These are phyloP conservation scores for Betta splendens DNA, from an alignment of 2,797 vertebrate species.

Conservation along the genomic window DNA sequence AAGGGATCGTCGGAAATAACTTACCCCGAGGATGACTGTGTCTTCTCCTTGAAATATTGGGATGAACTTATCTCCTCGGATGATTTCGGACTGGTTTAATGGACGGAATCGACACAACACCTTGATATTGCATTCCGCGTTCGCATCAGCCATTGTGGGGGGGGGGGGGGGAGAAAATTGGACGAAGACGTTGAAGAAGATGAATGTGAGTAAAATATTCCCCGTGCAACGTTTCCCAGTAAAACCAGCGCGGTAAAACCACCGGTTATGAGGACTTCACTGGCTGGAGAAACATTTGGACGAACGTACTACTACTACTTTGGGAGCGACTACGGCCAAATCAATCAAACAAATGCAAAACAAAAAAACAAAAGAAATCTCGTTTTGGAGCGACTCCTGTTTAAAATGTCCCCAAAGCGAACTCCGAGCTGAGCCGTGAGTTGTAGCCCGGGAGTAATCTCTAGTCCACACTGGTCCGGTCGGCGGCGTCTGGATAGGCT, in stretches of 20 bases:
- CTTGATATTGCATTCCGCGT: conserved; percentile 94
- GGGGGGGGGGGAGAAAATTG: conserved; percentile 29
- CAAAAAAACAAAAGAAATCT: conserved; percentile 10
- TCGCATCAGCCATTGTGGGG: conserved; percentile 90
- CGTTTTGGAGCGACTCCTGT: conserved; percentile 13
- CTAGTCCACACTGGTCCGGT: conserved; percentile 63
- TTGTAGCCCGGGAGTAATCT: conserved; percentile 48
- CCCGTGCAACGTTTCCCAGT: conserved; percentile 19
- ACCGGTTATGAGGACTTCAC: conserved; percentile 37
- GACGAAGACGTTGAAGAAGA: conserved; percentile 31
- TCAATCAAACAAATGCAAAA: conserved; percentile 27
- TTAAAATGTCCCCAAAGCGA: conserved; percentile 22
- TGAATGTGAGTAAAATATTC: conserved; percentile 18
- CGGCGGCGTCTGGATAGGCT: conserved; percentile 58
- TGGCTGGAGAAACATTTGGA: conserved; percentile 48
- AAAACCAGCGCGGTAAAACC: conserved; percentile 30
- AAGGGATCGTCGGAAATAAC: conserved; percentile 43
- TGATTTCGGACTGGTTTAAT: conserved; percentile 89
- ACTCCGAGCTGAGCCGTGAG: conserved; percentile 36
- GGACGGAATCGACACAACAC: conserved; percentile 95
- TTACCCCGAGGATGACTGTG: conserved; percentile 91
- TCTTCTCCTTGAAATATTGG: conserved; percentile 91
- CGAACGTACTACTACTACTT: conserved; percentile 56
- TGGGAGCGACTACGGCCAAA: conserved; percentile 32
- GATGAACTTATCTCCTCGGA: conserved; percentile 92